phyloP scores from a whole-genome alignment of 2,888 invertebrate species.

The Pterostichus madidus region DNA sequence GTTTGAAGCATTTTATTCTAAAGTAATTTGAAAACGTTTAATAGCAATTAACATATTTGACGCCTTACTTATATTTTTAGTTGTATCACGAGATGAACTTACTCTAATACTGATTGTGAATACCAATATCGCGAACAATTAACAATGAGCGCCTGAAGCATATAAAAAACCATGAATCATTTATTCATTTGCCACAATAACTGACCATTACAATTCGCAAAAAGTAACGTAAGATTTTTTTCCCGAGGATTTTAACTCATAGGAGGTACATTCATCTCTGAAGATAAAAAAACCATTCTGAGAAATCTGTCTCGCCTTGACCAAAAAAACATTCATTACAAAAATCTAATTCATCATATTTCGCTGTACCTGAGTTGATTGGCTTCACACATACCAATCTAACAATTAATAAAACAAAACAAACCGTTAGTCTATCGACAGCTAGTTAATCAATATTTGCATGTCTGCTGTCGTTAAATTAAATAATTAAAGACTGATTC shows the following conservation, averaged over 20 bases:
- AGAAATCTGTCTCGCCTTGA: conserved; percentile 28
- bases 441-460: conserved; percentile 4
- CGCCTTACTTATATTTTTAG: too few relatives aligned
- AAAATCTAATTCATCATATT: conserved; percentile 21
- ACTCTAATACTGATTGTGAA: conserved; percentile 1
- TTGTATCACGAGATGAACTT: not conserved
- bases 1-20: too few relatives aligned
- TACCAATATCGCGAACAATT: not conserved
- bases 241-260: conserved; percentile 21
- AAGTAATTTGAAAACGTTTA: too few relatives aligned
- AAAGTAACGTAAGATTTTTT: conserved; percentile 33
- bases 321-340: not conserved
- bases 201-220: conserved; percentile 47
- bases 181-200: conserved; percentile 36
- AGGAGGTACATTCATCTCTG: conserved; percentile 23
- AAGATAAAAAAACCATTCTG: conserved; percentile 27
- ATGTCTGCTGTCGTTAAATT: conserved; percentile 16
- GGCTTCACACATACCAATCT: not conserved
- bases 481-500: conserved; percentile 25
- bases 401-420: conserved; percentile 25
- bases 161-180: conserved; percentile 44
- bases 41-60: too few relatives aligned
- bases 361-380: conserved; percentile 17
- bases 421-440: conserved; percentile 18
- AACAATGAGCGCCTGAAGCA: conserved; percentile 20